Evolutionary conservation across 2,113 vertebrate genomes (phyloP).

Genomic region (Gnathonemus echidnorhynchus): DNA sequence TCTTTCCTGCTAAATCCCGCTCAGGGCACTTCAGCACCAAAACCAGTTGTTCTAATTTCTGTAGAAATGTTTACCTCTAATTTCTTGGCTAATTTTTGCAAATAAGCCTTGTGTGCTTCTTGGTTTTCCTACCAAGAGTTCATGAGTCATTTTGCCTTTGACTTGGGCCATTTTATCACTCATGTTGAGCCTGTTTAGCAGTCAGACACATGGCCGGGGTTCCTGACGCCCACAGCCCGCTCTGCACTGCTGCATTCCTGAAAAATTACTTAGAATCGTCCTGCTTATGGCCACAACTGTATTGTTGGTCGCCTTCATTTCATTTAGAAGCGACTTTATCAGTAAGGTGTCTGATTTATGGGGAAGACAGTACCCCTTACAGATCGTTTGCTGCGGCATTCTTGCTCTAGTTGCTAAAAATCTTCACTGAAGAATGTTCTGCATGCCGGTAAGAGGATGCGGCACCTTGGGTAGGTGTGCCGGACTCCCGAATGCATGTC

Average conservation of each 20-base stretch:
- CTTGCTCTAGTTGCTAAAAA: neutral
- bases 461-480: neutral
- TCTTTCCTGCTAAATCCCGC: neutral
- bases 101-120: neutral
- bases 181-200: neutral
- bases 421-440: neutral
- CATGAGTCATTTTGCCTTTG: neutral
- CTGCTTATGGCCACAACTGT: conserved; percentile 6
- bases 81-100: neutral
- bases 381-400: neutral
- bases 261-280: neutral
- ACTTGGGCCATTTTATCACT: neutral
- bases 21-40: neutral
- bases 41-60: neutral
- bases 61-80: neutral
- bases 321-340: conserved; percentile 3
- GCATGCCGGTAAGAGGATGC: neutral
- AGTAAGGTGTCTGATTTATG: neutral
- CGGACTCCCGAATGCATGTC: conserved; percentile 1
- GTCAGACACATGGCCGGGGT: neutral
- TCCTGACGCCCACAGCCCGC: neutral
- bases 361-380: neutral
- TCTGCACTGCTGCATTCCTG: neutral
- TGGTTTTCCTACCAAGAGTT: neutral
- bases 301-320: conserved; percentile 6